Percentiles rank a stretch among this genome's conserved stretches.
Evolutionary conservation across 2,888 invertebrate genomes (phyloP).

Genomic region (Drosophila suboccidentalis): DNA sequence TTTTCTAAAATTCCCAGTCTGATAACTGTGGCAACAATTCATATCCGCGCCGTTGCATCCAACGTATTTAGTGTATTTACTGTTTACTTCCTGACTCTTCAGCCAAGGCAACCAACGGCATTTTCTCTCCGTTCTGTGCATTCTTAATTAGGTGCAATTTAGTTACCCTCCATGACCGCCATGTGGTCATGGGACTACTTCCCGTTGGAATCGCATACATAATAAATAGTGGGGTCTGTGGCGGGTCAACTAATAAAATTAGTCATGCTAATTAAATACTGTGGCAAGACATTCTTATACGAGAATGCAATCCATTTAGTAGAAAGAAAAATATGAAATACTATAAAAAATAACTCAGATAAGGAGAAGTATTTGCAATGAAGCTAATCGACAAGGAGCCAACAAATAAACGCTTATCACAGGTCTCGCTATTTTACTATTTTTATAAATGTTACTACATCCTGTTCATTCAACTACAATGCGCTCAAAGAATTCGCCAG

Average conservation of each 20-base stretch:
- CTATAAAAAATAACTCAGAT: neutral
- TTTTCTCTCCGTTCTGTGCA: neutral
- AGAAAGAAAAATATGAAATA: neutral
- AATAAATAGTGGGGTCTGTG: neutral
- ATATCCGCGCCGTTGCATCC: neutral
- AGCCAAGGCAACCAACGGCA: neutral
- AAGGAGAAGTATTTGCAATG: neutral
- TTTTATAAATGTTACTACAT: slow-evolving; percentile 4
- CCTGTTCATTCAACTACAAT: slow-evolving; percentile 8
- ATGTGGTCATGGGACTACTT: neutral
- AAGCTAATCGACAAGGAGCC: neutral
- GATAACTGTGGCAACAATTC: neutral
- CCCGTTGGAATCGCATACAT: no score
- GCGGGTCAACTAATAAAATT: slow-evolving; percentile 6
- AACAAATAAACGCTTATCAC: neutral
- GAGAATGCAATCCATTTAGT: neutral
- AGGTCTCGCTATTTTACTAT: no score
- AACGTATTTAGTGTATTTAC: neutral
- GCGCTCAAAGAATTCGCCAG: neutral
- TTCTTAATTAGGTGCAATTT: slow-evolving; percentile 19
- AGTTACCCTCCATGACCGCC: neutral
- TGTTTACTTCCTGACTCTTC: neutral
- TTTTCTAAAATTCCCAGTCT: neutral
- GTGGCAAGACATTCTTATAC: neutral
- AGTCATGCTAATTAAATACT: slow-evolving; percentile 12